phyloP scores from a whole-genome alignment of 2,113 vertebrate genomes.

The Grus americana region DNA sequence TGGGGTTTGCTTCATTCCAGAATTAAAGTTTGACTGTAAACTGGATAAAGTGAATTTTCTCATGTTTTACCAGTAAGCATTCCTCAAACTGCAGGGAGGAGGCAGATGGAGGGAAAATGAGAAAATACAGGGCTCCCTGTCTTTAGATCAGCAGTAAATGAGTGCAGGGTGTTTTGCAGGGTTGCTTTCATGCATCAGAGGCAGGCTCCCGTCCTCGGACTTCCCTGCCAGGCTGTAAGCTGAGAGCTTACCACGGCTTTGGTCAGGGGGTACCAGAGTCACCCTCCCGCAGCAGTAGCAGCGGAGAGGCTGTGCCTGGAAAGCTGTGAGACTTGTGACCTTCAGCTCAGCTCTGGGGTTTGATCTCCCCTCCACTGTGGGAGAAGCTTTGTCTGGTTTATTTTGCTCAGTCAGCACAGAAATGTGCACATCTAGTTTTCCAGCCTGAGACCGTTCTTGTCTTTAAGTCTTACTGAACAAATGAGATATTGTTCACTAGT shows the following conservation, averaged over 20 bases:
- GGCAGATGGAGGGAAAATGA: background rate
- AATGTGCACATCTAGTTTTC: background rate
- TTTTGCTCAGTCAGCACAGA: background rate
- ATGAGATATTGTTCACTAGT: background rate
- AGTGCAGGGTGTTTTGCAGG: background rate
- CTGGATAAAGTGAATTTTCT: background rate
- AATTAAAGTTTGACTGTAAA: background rate
- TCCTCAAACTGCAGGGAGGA: background rate
- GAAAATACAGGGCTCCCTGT: background rate
- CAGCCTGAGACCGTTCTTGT: background rate
- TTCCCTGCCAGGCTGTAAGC: background rate
- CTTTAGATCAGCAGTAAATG: background rate
- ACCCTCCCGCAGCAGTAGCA: background rate
- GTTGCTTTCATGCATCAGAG: background rate
- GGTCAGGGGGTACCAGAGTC: rapidly evolving
- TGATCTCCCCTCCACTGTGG: background rate
- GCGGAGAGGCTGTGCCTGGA: background rate
- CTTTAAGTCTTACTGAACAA: background rate
- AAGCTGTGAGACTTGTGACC: background rate
- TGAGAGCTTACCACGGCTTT: background rate
- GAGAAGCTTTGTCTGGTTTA: background rate
- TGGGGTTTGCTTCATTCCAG: background rate
- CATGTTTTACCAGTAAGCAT: background rate
- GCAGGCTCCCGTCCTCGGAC: background rate
- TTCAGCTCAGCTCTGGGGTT: background rate